Percentiles rank a stretch among this genome's conserved stretches.
phyloP scores from a whole-genome alignment of 1,140 invertebrate species.

The Bradysia coprophila region DNA sequence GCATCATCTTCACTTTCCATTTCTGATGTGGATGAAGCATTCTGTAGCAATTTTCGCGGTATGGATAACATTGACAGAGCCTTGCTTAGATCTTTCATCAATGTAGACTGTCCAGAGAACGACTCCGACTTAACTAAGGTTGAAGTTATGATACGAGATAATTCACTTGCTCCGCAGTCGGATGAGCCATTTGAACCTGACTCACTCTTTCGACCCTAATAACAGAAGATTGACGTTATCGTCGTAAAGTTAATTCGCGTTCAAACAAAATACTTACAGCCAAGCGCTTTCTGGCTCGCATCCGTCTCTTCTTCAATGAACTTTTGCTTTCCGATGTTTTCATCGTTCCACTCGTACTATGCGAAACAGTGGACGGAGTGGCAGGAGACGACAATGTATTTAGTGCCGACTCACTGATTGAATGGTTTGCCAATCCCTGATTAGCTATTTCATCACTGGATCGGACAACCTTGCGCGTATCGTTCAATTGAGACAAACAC shows the following conservation, averaged over 20 bases:
- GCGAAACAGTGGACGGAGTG: slow-evolving; percentile 14
- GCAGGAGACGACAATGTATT: slow-evolving; percentile 37
- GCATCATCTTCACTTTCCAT: slow-evolving; percentile 28
- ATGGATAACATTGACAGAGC: slow-evolving; percentile 13
- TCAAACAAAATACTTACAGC: too few relatives aligned
- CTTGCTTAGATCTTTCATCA: slow-evolving; percentile 5
- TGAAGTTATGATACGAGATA: slow-evolving; percentile 15
- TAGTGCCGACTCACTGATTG: slow-evolving; percentile 72
- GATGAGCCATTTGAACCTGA: slow-evolving; percentile 32
- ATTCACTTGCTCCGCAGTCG: not conserved
- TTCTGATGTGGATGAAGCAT: slow-evolving; percentile 16
- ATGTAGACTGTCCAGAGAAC: slow-evolving; percentile 22
- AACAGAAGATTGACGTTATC: not conserved
- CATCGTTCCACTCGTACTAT: slow-evolving; percentile 23
- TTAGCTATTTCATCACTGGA: slow-evolving; percentile 11
- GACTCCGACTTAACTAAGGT: slow-evolving; percentile 42
- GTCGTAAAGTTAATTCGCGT: too few relatives aligned
- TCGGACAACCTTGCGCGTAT: slow-evolving; percentile 8
- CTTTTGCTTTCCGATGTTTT: slow-evolving; percentile 24
- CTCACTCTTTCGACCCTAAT: slow-evolving; percentile 28
- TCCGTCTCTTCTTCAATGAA: slow-evolving; percentile 39
- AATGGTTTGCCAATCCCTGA: slow-evolving; percentile 34
- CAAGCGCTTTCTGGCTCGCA: slow-evolving; percentile 47
- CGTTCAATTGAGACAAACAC: slow-evolving; percentile 49
- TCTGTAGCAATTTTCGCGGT: not conserved